Evolutionary conservation across 2,113 vertebrate species (phyloP).

Genomic region (Myotis davidii): DNA sequence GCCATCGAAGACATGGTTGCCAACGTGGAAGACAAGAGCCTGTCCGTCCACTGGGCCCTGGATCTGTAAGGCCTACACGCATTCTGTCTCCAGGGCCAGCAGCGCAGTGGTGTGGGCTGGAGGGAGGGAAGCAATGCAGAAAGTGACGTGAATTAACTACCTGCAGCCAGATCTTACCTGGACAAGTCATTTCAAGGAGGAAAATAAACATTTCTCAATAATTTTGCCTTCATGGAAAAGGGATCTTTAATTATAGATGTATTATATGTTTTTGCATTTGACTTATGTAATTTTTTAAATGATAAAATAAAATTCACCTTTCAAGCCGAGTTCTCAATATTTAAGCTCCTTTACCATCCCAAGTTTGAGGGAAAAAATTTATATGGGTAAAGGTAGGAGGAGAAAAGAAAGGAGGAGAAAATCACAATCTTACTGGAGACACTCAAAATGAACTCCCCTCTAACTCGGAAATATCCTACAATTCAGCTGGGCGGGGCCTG

Average conservation of each 20-base stretch:
- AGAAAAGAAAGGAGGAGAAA: neutral
- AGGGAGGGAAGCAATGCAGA: neutral
- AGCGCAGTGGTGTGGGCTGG: neutral
- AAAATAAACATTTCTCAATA: conserved; percentile 58
- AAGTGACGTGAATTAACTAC: neutral
- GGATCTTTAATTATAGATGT: neutral
- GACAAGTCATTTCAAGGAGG: neutral
- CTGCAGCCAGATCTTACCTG: neutral
- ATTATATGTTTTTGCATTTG: conserved; percentile 35
- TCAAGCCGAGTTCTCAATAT: conserved; percentile 9
- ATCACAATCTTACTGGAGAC: neutral
- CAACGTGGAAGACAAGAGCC: conserved; percentile 78
- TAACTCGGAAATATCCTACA: neutral
- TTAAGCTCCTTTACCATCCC: neutral
- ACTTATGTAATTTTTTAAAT: conserved; percentile 46
- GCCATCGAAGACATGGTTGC: conserved; percentile 92
- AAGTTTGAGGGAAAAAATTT: neutral
- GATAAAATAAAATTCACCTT: neutral
- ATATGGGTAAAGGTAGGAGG: neutral
- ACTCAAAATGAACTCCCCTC: neutral
- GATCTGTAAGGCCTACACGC: neutral
- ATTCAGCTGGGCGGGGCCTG: neutral
- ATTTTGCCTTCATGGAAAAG: neutral
- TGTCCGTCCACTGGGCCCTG: neutral
- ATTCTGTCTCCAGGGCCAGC: neutral